Conservation (phyloP, 2,888 invertebrate genomes). For the Pelosia muscerda region DNA sequence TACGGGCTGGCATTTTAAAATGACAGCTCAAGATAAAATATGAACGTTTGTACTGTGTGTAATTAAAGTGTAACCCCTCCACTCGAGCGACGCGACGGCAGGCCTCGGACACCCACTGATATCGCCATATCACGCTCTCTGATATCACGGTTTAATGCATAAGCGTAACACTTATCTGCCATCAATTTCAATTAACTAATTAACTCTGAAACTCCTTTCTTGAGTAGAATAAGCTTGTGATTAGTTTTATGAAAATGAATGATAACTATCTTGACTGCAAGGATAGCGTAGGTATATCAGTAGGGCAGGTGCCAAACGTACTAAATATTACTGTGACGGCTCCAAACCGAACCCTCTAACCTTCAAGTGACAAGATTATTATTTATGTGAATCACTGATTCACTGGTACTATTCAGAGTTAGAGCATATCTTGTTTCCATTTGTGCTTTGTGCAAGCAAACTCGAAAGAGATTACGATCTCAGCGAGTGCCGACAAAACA, state of each 20-base stretch:
- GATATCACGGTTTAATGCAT: not conserved
- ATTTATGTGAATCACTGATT: not conserved
- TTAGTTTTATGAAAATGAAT: not conserved
- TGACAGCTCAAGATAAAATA: not conserved
- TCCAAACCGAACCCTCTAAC: not conserved
- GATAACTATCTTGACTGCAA: not conserved
- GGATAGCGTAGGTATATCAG: not conserved
- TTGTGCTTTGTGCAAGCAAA: not conserved
- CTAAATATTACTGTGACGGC: not conserved
- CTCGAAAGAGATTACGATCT: constrained; percentile 1
- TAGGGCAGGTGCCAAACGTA: not conserved
- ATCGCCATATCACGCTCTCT: not conserved
- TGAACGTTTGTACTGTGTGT: not conserved
- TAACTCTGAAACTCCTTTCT: not conserved
- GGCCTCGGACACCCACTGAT: constrained; percentile 1
- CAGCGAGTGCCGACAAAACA: not conserved
- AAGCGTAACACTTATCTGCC: not conserved
- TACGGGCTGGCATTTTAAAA: not conserved
- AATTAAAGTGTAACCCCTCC: constrained; percentile 1
- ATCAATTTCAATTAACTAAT: not conserved
- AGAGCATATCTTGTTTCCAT: not conserved
- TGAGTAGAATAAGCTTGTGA: not conserved
- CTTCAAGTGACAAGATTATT: not conserved
- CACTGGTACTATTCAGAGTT: not conserved
- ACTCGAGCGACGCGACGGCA: not conserved